Evolutionary conservation across 2,888 invertebrate genomes (phyloP).

Genomic region (Lasius platythorax): DNA sequence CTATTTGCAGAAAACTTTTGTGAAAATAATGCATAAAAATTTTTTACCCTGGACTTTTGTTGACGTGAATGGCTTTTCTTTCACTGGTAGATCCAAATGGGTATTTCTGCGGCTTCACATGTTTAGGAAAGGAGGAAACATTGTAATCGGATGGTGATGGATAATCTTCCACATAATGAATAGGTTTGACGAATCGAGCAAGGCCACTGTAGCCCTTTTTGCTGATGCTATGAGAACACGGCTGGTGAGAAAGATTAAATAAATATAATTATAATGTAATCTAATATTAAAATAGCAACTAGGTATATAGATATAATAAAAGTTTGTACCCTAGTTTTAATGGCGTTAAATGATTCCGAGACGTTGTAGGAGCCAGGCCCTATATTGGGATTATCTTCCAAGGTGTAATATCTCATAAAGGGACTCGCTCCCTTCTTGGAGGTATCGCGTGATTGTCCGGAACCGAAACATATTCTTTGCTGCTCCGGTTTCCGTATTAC

Average conservation of each 20-base stretch:
- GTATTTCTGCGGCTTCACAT: slow-evolving; percentile 70
- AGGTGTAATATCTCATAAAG: slow-evolving; percentile 78
- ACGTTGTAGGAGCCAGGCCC: slow-evolving; percentile 78
- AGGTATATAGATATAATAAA: background rate
- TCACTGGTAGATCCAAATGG: slow-evolving; percentile 74
- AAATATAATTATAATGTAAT: background rate
- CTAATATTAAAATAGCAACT: background rate
- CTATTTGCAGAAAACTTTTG: slow-evolving; percentile 11
- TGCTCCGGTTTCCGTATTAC: slow-evolving; percentile 76
- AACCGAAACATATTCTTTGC: slow-evolving; percentile 82
- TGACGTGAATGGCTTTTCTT: slow-evolving; percentile 64
- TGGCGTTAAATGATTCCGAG: slow-evolving; percentile 75
- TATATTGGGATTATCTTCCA: slow-evolving; percentile 77
- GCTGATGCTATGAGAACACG: slow-evolving; percentile 77
- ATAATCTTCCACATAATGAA: slow-evolving; percentile 69
- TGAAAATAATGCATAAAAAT: background rate
- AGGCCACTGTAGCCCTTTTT: slow-evolving; percentile 81
- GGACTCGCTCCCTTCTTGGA: slow-evolving; percentile 76
- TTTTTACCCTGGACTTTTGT: slow-evolving; percentile 79
- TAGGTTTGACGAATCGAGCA: slow-evolving; percentile 69
- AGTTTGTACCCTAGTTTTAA: slow-evolving; percentile 75
- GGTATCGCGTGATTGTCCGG: slow-evolving; percentile 77
- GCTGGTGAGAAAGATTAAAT: slow-evolving; percentile 69
- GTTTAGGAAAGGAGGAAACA: slow-evolving; percentile 61
- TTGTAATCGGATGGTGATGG: slow-evolving; percentile 78